Percentiles rank a stretch among this genome's conserved stretches.
phyloP scores from a whole-genome alignment of 2,113 vertebrate genomes.

The Campylorhamphus procurvoides region DNA sequence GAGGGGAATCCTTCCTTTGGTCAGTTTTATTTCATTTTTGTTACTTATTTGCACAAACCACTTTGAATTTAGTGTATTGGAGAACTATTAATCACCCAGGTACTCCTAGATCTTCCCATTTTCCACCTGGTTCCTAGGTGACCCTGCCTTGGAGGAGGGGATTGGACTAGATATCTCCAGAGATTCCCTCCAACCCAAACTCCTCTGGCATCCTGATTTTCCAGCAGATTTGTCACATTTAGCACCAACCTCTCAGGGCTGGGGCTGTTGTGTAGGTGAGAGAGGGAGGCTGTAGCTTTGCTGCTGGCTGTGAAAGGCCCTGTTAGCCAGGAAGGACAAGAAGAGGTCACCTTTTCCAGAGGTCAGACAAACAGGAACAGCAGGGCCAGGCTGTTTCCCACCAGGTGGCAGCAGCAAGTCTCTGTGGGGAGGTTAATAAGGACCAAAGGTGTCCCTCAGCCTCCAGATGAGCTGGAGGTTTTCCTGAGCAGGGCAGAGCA shows the following conservation, averaged over 20 bases:
- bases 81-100: neutral
- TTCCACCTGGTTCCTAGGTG: neutral
- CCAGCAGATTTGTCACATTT: neutral
- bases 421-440: neutral
- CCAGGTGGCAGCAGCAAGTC: conserved; percentile 65
- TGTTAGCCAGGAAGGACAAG: too few relatives aligned
- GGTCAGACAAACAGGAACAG: neutral
- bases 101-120: neutral
- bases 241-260: too few relatives aligned
- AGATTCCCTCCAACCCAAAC: neutral
- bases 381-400: neutral
- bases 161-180: neutral
- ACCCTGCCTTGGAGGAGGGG: neutral
- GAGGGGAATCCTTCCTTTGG: neutral
- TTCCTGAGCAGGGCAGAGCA: neutral
- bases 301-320: accelerated
- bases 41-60: neutral
- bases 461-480: neutral
- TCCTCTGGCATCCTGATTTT: neutral
- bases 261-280: neutral
- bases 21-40: neutral
- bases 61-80: neutral
- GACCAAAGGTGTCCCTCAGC: neutral
- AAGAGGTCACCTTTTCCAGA: neutral
- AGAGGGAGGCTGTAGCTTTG: neutral